phyloP scores from a whole-genome alignment of 2,888 invertebrate genomes.

The Netelia virgata region DNA sequence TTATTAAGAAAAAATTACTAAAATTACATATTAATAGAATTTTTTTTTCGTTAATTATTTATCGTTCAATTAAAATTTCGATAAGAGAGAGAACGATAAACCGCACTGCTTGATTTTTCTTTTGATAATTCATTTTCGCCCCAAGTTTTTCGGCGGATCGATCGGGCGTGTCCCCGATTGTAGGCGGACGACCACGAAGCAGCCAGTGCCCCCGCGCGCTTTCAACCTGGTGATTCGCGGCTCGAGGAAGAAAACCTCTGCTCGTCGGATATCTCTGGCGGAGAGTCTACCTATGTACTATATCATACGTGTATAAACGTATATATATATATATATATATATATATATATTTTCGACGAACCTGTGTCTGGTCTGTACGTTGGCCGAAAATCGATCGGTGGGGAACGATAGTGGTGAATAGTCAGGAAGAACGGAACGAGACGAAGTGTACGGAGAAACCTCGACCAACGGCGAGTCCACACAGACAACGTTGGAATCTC shows the following conservation, averaged over 20 bases:
- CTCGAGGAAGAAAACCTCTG: slow-evolving; percentile 51
- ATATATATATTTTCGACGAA: neutral
- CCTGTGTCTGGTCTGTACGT: slow-evolving; percentile 29
- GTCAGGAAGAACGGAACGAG: slow-evolving; percentile 50
- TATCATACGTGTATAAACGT: slow-evolving; percentile 60
- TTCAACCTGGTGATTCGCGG: slow-evolving; percentile 62
- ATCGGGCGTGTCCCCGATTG: slow-evolving; percentile 70
- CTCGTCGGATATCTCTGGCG: slow-evolving; percentile 54
- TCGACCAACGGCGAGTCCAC: slow-evolving; percentile 48
- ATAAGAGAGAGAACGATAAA: no score
- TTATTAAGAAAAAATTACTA: no score
- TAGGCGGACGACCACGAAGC: slow-evolving; percentile 60
- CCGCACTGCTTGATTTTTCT: no score
- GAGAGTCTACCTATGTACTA: neutral
- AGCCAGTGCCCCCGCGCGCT: slow-evolving; percentile 43
- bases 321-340: slow-evolving; percentile 1
- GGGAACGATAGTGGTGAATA: slow-evolving; percentile 66
- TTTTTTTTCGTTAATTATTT: no score
- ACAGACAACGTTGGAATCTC: neutral
- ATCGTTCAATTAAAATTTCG: no score
- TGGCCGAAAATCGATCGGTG: slow-evolving; percentile 69
- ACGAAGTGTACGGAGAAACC: slow-evolving; percentile 5
- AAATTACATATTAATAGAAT: no score
- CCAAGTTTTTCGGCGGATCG: slow-evolving; percentile 63
- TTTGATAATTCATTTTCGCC: neutral